Evolutionary conservation across 2,888 invertebrate species (phyloP).

Genomic region (Pinctada fucata): DNA sequence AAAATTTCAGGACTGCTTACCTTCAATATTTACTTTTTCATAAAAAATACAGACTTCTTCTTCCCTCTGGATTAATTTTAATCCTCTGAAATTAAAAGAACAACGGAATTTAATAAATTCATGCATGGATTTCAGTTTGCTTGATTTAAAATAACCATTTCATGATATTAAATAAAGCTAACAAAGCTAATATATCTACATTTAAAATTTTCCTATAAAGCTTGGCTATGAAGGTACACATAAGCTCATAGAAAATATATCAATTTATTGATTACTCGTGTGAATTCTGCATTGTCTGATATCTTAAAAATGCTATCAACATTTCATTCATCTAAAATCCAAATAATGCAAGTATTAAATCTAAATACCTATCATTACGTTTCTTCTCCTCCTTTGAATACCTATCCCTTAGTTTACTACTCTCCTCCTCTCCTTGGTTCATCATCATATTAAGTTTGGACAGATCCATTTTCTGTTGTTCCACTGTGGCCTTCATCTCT

Average conservation of each 20-base stretch:
- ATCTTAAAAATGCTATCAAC: no score
- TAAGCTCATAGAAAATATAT: no score
- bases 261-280: no score
- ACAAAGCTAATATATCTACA: no score
- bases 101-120: not conserved
- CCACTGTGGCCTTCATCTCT: constrained; percentile 73
- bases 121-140: no score
- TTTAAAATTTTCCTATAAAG: no score
- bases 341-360: not conserved
- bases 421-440: constrained; percentile 76
- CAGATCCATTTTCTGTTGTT: constrained; percentile 77
- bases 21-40: constrained; percentile 77
- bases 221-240: no score
- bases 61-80: constrained; percentile 76
- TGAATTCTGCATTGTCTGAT: no score
- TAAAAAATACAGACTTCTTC: constrained; percentile 77
- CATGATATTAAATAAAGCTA: no score
- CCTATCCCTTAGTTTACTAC: constrained; percentile 74
- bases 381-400: constrained; percentile 75
- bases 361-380: constrained; percentile 72
- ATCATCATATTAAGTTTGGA: constrained; percentile 76
- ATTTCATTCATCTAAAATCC: no score
- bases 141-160: no score
- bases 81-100: constrained; percentile 66
- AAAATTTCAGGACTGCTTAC: constrained; percentile 47